These are phyloP conservation scores for Chromis chromis DNA, from an alignment of 2,797 vertebrate genomes.

Conservation along the genomic window DNA sequence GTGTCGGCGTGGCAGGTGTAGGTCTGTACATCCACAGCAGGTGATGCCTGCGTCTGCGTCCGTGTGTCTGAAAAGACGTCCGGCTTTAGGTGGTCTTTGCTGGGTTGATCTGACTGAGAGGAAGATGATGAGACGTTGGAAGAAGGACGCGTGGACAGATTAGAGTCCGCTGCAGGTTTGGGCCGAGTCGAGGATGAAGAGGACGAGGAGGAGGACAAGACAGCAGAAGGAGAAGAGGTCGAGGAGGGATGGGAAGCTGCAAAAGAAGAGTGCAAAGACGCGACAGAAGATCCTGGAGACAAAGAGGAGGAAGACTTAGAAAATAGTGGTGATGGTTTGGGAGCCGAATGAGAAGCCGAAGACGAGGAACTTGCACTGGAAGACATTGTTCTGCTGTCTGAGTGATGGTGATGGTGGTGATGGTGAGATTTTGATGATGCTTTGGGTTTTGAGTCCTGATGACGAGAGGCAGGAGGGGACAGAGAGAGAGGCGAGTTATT, in stretches of 20 bases:
- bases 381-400: conserved; percentile 47
- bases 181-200: not conserved
- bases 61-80: conserved; percentile 5
- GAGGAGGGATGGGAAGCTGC: conserved; percentile 34
- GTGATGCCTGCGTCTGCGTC: conserved; percentile 6
- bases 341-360: conserved; percentile 8
- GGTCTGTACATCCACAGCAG: conserved; percentile 18
- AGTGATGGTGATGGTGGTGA: conserved; percentile 38
- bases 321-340: conserved; percentile 29
- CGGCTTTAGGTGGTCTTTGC: conserved; percentile 13
- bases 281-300: conserved; percentile 20
- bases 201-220: conserved; percentile 8
- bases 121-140: conserved; percentile 10
- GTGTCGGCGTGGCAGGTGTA: not conserved
- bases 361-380: conserved; percentile 43
- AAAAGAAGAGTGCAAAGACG: conserved; percentile 12
- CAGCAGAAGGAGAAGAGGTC: conserved; percentile 22
- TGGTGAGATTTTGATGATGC: conserved; percentile 60
- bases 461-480: conserved; percentile 69
- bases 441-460: conserved; percentile 80
- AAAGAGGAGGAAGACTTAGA: conserved; percentile 56
- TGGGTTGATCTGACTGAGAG: conserved; percentile 10
- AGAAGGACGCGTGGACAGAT: not conserved
- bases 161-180: conserved; percentile 19
- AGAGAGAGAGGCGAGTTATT: conserved; percentile 74